Base-by-base conservation (phyloP, 2,113 vertebrate genomes). In the Strix aluco region DNA sequence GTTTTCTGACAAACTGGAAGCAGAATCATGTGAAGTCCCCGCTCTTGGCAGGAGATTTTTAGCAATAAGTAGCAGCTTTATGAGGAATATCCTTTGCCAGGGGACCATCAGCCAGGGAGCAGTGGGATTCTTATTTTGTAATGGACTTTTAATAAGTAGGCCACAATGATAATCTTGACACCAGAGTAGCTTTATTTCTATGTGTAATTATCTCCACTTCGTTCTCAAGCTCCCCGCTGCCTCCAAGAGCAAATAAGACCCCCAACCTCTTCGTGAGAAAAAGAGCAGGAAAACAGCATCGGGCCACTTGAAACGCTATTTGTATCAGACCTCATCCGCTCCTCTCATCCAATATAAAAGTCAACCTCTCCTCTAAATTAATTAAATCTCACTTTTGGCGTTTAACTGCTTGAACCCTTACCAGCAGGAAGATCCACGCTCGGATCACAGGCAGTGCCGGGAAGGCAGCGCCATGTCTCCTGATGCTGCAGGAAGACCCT, bases 121-220 rank as follows among this genome's bases (percentile, higher is more conserved):
- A 87, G 86, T 90, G 71, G 91, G 91, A 96, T 97, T 90, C 96
- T 94, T 88, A 86, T 82, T 96, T 96, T 96, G 85, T 92, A 96
- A 96, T 94, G 85, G 90, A 92, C 84, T 97, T 96, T 94, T 95
- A 96, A 96, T 97, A 97, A 97, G 89, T 95, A 96, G 97, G 94
- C 89, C 95, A 96, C 94, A 81, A 88, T 77, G 94, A 97, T 62
- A 88, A 93, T 90, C 91, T 82, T 90, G 94, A 96, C 92, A 92
- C 51, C 51, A 40, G 78, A 91, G 85, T 6, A 81, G 87, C 79
- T 94, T 90, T 66, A 65, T 67, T 95, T 90, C 91, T 55, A n/a
- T 1, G 3, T 51, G 79, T 82, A 91, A 95, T 97, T 96, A 95
- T 96, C 93, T 92, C 47, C 71, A 46, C 91, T 94, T 87, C 0